Evolutionary conservation across 2,797 vertebrate species (phyloP).

Genomic region (Gastrophryne carolinensis): DNA sequence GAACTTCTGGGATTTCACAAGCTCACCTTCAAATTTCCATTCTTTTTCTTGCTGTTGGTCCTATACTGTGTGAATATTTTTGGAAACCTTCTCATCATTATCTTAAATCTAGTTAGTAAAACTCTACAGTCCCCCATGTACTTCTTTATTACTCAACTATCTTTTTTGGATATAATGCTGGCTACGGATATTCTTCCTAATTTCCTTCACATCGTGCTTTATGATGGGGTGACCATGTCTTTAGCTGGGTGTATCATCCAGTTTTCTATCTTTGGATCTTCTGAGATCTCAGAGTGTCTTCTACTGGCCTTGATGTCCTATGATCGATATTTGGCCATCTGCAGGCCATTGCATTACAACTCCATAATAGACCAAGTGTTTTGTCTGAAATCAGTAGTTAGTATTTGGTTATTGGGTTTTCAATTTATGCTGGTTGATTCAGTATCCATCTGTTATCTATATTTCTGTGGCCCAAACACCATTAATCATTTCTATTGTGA

Average conservation of each 20-base stretch:
- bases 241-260: background rate
- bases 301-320: background rate
- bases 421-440: background rate
- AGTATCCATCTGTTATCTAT: background rate
- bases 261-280: background rate
- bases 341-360: background rate
- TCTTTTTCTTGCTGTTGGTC: background rate
- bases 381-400: background rate
- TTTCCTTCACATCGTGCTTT: background rate
- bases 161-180: background rate
- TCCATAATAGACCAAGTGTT: background rate
- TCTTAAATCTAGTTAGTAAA: background rate
- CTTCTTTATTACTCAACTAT: background rate
- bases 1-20: background rate
- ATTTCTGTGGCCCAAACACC: background rate
- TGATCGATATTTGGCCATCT: background rate
- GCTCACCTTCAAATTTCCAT: background rate
- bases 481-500: conserved; percentile 10
- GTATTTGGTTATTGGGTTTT: background rate
- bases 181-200: background rate
- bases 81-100: background rate
- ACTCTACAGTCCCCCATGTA: conserved; percentile 5
- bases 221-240: background rate
- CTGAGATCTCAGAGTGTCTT: background rate
- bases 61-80: background rate